Base-by-base conservation (phyloP, 35 echinoderm and acorn worm genomes). In the Heliocidaris tuberculata region DNA sequence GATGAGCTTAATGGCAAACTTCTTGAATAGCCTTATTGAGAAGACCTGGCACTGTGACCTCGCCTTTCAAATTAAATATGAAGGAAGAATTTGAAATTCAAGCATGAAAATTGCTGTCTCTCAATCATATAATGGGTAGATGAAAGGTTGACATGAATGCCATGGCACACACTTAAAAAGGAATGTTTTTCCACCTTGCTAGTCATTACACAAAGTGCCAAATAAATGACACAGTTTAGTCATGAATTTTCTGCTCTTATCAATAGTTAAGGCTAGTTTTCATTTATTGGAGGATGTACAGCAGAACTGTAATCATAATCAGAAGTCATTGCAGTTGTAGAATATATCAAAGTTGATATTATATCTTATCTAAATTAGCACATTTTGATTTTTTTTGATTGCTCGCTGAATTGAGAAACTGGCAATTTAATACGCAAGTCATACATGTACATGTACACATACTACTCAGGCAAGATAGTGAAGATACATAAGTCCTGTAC, bases 11-110 rank as follows among this genome's bases (percentile, higher is more conserved):
- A 78, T 78, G 65, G 65, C 65, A 78, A n/a, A 21, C 21, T 78
- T 9, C 65, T 78, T 78, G 65, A 78, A 78, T 29, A 78, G 65
- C 65, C 8, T 78, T n/a, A 78, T 78, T 78, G 65, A 78, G 65
- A 24, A 78, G 65, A 78, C 21, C 27, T 78, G 65, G 65, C 65
- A 78, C 27, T 78, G 27, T 78, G 65, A 78, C 65, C 65, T n/a
- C 27, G 21, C 65, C 65, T 78, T 78, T 78, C 65, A 78, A 27
- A 78, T 78, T 24, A 24, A 42, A 78, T 78, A 78, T 78, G 21
- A 78, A n/a, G 65, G 6, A 78, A 78, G 65, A 78, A 78, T n/a
- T 78, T 78, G 65, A 78, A 78, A 78, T 78, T 78, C 65, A 78
- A 78, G 65, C 65, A 19, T n/a, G 27, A 78, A 78, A n/a, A 78